Percentiles rank a stretch among this genome's conserved stretches.
phyloP scores from a whole-genome alignment of 2,113 vertebrate species.

The western clawed frog (Xenopus tropicalis) region UCB_Xtro_10.0 CM004446.2:43548001-43548500 shows the following conservation, averaged over 20 bases:
- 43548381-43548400: constrained; percentile 32
- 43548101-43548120: too few species aligned
- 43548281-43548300: constrained; percentile 39
- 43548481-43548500: constrained; percentile 24
- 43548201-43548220: too few species aligned
- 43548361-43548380: constrained; percentile 47
- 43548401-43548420: constrained; percentile 43
- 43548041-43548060: too few species aligned
- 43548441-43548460: constrained; percentile 48
- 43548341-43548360: constrained; percentile 45
- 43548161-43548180: too few species aligned
- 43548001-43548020: too few species aligned
- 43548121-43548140: too few species aligned
- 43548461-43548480: constrained; percentile 32
- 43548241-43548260: constrained; percentile 34
- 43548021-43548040: too few species aligned
- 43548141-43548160: too few species aligned
- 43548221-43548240: constrained; percentile 19
- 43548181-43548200: too few species aligned
- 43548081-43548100: too few species aligned
- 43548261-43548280: constrained; percentile 42
- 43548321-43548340: constrained; percentile 46
- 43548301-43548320: constrained; percentile 46
- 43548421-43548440: constrained; percentile 37
- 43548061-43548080: too few species aligned